Conservation (phyloP, 2,113 vertebrate genomes). For the Otocyon megalotis region DNA sequence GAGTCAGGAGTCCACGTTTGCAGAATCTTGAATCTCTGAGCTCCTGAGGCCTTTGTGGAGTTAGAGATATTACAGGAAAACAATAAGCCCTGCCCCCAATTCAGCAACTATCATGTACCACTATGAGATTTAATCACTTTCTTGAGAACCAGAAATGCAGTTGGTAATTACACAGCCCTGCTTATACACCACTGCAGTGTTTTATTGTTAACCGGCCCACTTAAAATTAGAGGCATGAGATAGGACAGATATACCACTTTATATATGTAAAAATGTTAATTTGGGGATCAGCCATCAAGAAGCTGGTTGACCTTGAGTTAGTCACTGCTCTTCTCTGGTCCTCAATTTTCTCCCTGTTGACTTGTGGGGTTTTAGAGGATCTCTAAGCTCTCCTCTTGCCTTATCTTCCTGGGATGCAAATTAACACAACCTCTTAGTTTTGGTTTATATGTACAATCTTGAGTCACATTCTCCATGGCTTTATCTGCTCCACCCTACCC, state of each 20-base stretch:
- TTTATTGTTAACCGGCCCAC: neutral
- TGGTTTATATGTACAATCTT: neutral
- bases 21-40: neutral
- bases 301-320: neutral
- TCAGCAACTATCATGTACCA: neutral
- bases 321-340: neutral
- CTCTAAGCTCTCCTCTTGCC: neutral
- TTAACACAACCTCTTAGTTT: neutral
- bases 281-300: neutral
- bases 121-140: neutral
- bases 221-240: neutral
- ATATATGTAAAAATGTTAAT: neutral
- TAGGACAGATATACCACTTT: neutral
- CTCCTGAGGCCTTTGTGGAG: neutral
- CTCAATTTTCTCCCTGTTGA: neutral
- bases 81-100: neutral
- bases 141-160: neutral
- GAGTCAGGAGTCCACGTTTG: neutral
- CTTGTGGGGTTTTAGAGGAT: neutral
- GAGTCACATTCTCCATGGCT: neutral
- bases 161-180: neutral
- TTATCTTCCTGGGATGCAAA: neutral
- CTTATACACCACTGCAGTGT: neutral
- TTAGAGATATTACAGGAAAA: neutral
- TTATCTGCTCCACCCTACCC: fast-evolving